Base-by-base conservation (phyloP, 2,113 vertebrate genomes). In the Prinia subflava region DNA sequence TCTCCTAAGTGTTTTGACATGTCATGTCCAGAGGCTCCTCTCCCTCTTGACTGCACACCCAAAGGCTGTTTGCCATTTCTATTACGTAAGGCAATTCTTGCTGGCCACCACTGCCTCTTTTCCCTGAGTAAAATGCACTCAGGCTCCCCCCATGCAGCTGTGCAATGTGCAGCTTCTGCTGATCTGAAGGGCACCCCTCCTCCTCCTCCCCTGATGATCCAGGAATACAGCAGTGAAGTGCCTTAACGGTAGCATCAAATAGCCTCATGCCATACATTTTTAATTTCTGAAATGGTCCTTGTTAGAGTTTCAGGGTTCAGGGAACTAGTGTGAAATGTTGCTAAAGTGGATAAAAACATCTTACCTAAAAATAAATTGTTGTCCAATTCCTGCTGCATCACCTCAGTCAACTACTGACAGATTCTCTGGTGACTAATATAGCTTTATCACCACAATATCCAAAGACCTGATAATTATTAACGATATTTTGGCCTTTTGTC, bases 221-320 rank as follows among this genome's bases (percentile, higher is more conserved):
- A 92, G 86, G 80, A 74, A 86, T 50, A 86, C 47, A 90, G 64
- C 47, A 93, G 63, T 59, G 71, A 87, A 94, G 42, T 83, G 68
- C 89, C 52, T 93, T 96, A 95, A 92, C 92, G 91, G 95, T 35
- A 90, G 76, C 68, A 96, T 94, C 83, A 90, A 90, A 92, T 87
- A 95, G 35, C 56, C 60, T 93, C 44, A 70, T 77, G 73, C 83
- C 86, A 96, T 95, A 77, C 86, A 95, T 94, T 90, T 94, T 97
- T 97, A 92, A 96, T 93, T 94, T 90, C 89, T 94, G 57, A 93
- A 92, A 89, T 90, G 73, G 68, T 55, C 73, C 52, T 87, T 2
- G 7, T 92, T 92, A 83, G 64, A 87, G 28, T 56, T 88, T 78
- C 80, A 90, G 22, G 9, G 37, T 87, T 87, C 80, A 92, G 91